Evolutionary conservation across 2,888 invertebrate species (phyloP).

Genomic region (Stegana nigrithorax): DNA sequence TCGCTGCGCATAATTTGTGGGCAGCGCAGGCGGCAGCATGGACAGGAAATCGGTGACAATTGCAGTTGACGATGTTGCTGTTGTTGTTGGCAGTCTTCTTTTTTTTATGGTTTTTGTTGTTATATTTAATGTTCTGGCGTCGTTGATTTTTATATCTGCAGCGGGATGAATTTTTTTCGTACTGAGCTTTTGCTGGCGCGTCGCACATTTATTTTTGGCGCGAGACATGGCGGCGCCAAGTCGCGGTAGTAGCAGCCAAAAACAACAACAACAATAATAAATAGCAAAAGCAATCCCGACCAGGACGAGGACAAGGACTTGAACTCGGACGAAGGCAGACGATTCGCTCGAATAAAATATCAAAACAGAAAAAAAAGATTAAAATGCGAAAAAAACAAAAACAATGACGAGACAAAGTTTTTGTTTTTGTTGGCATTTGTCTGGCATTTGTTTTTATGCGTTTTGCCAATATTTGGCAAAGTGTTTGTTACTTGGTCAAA

Average conservation of each 20-base stretch:
- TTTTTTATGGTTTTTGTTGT: conserved; percentile 16
- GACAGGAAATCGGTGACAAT: conserved; percentile 2
- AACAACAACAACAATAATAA: conserved; percentile 6
- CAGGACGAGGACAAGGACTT: background rate
- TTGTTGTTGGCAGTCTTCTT: too few species aligned
- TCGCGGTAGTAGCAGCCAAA: conserved; percentile 32
- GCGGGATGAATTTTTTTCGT: background rate
- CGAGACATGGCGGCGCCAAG: conserved; percentile 54
- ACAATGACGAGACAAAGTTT: background rate
- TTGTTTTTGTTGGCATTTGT: background rate
- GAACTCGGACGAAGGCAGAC: conserved; percentile 1
- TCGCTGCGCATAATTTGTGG: conserved; percentile 34
- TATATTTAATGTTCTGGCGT: conserved; percentile 21
- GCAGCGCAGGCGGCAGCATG: conserved; percentile 22
- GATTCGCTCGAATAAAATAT: too few species aligned
- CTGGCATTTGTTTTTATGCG: background rate
- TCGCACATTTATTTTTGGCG: conserved; percentile 49
- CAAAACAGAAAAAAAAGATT: conserved; percentile 52
- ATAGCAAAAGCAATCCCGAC: background rate
- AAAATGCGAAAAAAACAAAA: conserved; percentile 21
- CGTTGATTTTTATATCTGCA: background rate
- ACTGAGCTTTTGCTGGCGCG: conserved; percentile 15
- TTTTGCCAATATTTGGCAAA: background rate
- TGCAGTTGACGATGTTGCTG: too few species aligned
- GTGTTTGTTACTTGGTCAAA: background rate